These are phyloP conservation scores for Artibeus jamaicensis DNA, from an alignment of 2,797 vertebrate genomes.

Conservation along the genomic window DNA sequence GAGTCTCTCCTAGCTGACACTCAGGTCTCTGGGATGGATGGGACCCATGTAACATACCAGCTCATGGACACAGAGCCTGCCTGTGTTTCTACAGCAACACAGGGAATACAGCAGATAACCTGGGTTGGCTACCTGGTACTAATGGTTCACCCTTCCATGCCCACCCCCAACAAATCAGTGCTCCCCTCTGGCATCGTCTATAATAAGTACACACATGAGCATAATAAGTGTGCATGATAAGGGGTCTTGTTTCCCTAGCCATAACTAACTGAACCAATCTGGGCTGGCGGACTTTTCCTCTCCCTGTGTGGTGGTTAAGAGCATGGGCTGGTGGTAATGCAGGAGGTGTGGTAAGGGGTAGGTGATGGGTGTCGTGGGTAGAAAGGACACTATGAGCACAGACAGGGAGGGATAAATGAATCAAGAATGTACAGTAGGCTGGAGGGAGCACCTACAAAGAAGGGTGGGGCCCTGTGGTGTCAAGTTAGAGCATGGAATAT, in stretches of 20 bases:
- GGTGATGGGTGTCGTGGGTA: neutral
- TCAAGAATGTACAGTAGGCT: neutral
- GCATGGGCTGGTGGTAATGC: neutral
- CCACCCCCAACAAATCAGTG: neutral
- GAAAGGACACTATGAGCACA: neutral
- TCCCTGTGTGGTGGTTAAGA: neutral
- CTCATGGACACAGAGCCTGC: neutral
- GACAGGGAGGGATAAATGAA: neutral
- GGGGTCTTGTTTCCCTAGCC: neutral
- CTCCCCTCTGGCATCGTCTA: neutral
- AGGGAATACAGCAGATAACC: neutral
- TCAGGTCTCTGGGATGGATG: neutral
- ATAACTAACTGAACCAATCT: neutral
- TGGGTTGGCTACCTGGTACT: neutral
- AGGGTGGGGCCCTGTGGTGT: too few relatives aligned
- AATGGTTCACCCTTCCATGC: neutral
- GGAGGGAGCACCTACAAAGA: neutral
- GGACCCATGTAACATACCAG: neutral
- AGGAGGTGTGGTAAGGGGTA: neutral
- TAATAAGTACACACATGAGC: neutral
- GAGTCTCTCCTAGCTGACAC: neutral
- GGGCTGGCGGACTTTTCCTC: neutral
- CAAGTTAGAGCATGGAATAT: neutral
- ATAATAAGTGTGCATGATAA: neutral
- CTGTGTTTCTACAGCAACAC: neutral